These are phyloP conservation scores for Drosophila arizonae DNA, from an alignment of 1,140 invertebrate genomes.

Conservation along the genomic window DNA sequence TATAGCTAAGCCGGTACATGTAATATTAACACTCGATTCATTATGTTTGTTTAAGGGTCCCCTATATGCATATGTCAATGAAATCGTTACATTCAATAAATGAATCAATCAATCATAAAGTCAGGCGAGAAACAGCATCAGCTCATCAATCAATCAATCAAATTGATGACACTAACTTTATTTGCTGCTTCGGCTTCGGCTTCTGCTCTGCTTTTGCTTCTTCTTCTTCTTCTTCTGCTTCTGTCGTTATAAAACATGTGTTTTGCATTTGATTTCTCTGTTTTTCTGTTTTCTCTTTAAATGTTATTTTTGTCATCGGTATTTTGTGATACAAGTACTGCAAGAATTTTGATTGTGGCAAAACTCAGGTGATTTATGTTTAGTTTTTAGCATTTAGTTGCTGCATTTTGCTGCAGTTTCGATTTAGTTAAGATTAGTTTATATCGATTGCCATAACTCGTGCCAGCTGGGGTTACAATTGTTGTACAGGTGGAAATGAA, in stretches of 20 bases:
- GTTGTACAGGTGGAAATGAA: conserved; percentile 70
- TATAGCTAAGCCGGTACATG: conserved; percentile 11
- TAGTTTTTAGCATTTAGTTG: conserved; percentile 5
- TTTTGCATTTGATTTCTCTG: not conserved
- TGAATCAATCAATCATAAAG: conserved; percentile 60
- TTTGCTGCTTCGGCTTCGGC: conserved; percentile 5
- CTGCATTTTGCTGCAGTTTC: conserved; percentile 36
- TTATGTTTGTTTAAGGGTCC: conserved; percentile 37
- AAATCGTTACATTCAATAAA: conserved; percentile 59
- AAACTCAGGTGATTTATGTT: conserved; percentile 19
- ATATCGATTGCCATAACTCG: conserved; percentile 82
- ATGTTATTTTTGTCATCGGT: conserved; percentile 22
- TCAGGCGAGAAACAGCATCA: conserved; percentile 43
- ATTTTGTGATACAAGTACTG: conserved; percentile 8
- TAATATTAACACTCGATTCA: conserved; percentile 54
- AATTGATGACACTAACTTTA: conserved; percentile 54
- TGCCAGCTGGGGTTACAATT: conserved; percentile 85
- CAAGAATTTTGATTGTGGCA: conserved; percentile 7
- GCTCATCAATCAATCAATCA: conserved; percentile 62
- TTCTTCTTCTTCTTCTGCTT: not conserved
- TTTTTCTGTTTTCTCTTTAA: not conserved
- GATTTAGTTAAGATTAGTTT: conserved; percentile 24
- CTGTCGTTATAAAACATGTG: conserved; percentile 28
- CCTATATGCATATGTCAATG: conserved; percentile 50
- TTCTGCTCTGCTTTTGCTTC: not conserved